A percentile compares a stretch with the other conserved stretches of the same genome.
Conservation (phyloP, 2,888 invertebrate genomes). For the Gastracanthus pulcherrimus region DNA sequence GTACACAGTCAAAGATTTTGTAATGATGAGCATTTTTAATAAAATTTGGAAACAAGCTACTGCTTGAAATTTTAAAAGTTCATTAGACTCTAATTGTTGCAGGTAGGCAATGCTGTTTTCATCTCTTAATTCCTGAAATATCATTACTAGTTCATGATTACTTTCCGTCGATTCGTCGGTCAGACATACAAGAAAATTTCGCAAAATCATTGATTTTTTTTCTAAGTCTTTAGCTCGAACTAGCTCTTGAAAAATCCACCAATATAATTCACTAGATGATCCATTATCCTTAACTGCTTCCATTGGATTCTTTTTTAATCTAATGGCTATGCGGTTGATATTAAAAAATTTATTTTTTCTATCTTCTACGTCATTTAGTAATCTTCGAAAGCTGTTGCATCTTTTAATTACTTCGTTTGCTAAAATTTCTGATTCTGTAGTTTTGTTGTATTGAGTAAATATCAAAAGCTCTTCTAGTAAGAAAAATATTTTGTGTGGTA, state of each 20-base stretch:
- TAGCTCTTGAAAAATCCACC: conserved; percentile 69
- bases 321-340: conserved; percentile 67
- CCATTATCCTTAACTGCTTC: conserved; percentile 56
- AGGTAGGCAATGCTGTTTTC: not conserved
- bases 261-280: conserved; percentile 59
- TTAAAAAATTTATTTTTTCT: conserved; percentile 67
- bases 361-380: conserved; percentile 60
- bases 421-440: conserved; percentile 54
- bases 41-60: conserved; percentile 67
- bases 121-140: conserved; percentile 62
- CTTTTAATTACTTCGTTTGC: conserved; percentile 64
- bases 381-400: conserved; percentile 61
- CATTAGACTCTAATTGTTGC: conserved; percentile 15
- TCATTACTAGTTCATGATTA: conserved; percentile 59
- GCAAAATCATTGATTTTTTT: conserved; percentile 65
- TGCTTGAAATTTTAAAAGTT: conserved; percentile 54
- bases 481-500: conserved; percentile 66
- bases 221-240: conserved; percentile 59
- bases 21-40: conserved; percentile 65
- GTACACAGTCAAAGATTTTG: conserved; percentile 67
- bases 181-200: conserved; percentile 69
- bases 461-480: conserved; percentile 70
- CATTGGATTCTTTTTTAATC: conserved; percentile 63
- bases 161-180: conserved; percentile 58
- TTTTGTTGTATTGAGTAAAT: conserved; percentile 65